These are phyloP conservation scores for Ophraella communa DNA, from an alignment of 2,888 invertebrate genomes.

Conservation along the genomic window DNA sequence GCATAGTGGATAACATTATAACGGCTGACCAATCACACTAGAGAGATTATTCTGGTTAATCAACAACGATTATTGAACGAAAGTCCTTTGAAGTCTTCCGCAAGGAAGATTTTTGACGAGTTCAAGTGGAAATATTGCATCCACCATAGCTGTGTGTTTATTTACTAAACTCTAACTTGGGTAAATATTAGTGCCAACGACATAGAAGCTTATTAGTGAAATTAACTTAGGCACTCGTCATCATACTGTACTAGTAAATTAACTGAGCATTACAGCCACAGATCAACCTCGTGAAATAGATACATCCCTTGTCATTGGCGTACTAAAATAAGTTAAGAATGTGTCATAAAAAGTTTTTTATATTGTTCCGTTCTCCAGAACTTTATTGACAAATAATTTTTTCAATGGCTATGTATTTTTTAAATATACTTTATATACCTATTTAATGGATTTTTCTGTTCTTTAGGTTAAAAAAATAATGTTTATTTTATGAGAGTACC, in stretches of 20 bases:
- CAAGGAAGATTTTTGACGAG: constrained; percentile 57
- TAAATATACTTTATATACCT: too few relatives aligned
- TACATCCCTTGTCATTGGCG: constrained; percentile 33
- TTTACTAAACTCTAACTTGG: constrained; percentile 58
- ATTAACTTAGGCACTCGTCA: constrained; percentile 53
- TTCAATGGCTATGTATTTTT: too few relatives aligned
- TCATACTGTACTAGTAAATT: constrained; percentile 46
- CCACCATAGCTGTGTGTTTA: constrained; percentile 48
- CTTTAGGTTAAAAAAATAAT: too few relatives aligned
- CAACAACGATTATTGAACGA: constrained; percentile 16
- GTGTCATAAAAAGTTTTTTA: neutral
- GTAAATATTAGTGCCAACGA: constrained; percentile 56
- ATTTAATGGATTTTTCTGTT: too few relatives aligned
- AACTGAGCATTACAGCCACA: constrained; percentile 45
- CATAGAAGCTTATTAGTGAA: constrained; percentile 57
- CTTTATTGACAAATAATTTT: neutral
- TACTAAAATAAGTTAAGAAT: neutral
- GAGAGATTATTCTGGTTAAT: constrained; percentile 30
- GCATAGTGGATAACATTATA: constrained; percentile 5
- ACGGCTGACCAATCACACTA: constrained; percentile 15
- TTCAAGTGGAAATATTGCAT: constrained; percentile 53
- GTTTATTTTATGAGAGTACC: too few relatives aligned
- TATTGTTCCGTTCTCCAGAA: neutral
- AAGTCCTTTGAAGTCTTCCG: constrained; percentile 53
- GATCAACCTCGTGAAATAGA: constrained; percentile 40